Percentiles rank a stretch among this genome's conserved stretches.
Conservation (phyloP, 53 echinoderm and acorn worm genomes). For the Mesocentrotus franciscanus region DNA sequence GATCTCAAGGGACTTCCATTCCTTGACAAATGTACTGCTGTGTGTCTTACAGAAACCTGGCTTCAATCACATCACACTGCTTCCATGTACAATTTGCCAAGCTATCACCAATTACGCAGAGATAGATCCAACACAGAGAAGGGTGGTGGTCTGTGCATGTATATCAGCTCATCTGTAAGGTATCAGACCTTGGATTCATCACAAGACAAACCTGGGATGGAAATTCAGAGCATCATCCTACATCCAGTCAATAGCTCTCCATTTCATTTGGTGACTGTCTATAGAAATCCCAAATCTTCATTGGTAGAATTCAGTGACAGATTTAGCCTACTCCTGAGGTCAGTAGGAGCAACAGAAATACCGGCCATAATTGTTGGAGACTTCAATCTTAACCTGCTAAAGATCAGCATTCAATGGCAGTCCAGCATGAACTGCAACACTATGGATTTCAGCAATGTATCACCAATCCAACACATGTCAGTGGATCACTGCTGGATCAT, state of each 20-base stretch:
- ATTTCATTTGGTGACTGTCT: conserved; percentile 50
- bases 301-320: not conserved
- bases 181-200: not conserved
- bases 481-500: conserved; percentile 70
- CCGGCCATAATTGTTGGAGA: conserved; percentile 54
- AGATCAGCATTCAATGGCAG: not conserved
- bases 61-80: not conserved
- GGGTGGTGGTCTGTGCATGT: conserved; percentile 14
- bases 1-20: not conserved
- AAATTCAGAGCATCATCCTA: not conserved
- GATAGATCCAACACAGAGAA: not conserved
- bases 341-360: not conserved
- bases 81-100: not conserved
- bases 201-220: not conserved
- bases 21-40: not conserved
- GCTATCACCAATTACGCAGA: not conserved
- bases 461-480: conserved; percentile 51
- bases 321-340: not conserved
- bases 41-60: conserved; percentile 44
- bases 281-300: conserved; percentile 32
- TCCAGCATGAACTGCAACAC: conserved; percentile 15
- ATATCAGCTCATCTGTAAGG: not conserved
- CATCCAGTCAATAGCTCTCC: not conserved
- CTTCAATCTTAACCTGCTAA: conserved; percentile 64
- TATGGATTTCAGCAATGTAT: conserved; percentile 53